Conservation (phyloP, 2,888 invertebrate genomes). For the Latrodectus elegans region DNA sequence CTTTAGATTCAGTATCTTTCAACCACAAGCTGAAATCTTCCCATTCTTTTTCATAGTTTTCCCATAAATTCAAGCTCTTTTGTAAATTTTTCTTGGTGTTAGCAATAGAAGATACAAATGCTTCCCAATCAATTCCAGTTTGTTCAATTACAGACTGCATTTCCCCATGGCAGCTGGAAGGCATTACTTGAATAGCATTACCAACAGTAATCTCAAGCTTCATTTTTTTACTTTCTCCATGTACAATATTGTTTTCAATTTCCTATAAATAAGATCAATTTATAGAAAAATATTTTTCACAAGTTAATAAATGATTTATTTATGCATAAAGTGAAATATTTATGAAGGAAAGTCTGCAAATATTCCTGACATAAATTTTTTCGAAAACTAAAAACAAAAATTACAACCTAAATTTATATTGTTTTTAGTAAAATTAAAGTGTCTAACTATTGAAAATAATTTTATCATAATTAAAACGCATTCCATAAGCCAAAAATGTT, state of each 20-base stretch:
- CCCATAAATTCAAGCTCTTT: slow-evolving; percentile 53
- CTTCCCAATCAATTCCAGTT: slow-evolving; percentile 51
- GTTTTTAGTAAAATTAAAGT: too few species aligned
- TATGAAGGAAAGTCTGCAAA: too few species aligned
- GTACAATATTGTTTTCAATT: slow-evolving; percentile 56
- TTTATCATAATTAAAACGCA: too few species aligned
- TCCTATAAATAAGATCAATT: slow-evolving; percentile 37
- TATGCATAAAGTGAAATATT: too few species aligned
- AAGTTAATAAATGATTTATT: too few species aligned
- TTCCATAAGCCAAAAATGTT: too few species aligned
- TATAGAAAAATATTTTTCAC: too few species aligned
- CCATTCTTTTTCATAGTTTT: slow-evolving; percentile 56
- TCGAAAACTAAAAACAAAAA: too few species aligned
- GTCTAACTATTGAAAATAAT: too few species aligned
- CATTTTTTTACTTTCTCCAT: slow-evolving; percentile 67
- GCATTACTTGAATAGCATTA: slow-evolving; percentile 55
- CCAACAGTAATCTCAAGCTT: slow-evolving; percentile 55
- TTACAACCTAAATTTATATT: too few species aligned
- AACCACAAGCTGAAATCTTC: slow-evolving; percentile 66
- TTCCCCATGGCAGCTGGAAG: slow-evolving; percentile 50
- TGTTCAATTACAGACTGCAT: slow-evolving; percentile 57
- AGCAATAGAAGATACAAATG: slow-evolving; percentile 41
- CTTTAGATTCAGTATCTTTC: slow-evolving; percentile 67
- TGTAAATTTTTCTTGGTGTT: slow-evolving; percentile 43
- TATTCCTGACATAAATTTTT: too few species aligned